Percentiles rank a stretch among this genome's conserved stretches.
Conservation (phyloP, 1,140 invertebrate species). For the Cydia fagiglandana region DNA sequence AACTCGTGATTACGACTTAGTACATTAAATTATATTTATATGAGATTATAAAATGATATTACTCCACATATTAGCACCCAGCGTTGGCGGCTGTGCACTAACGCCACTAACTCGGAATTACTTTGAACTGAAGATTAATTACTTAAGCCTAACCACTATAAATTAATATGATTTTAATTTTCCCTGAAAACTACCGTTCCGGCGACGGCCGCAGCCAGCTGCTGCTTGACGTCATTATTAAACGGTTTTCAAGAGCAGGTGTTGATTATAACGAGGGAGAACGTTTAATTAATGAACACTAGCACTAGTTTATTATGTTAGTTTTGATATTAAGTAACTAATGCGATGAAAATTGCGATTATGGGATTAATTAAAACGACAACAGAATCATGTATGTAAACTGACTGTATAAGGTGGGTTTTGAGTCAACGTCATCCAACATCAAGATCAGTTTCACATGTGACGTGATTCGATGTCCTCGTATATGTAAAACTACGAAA, state of each 20-base stretch:
- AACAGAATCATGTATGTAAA: background rate
- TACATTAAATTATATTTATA: too few relatives aligned
- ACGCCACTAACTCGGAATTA: background rate
- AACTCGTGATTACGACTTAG: too few relatives aligned
- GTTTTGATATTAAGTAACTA: slow-evolving; percentile 3
- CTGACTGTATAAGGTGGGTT: too few relatives aligned
- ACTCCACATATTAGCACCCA: background rate
- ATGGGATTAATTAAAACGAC: background rate
- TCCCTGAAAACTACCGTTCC: slow-evolving; percentile 56
- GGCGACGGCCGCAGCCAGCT: slow-evolving; percentile 54
- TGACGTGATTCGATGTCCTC: too few relatives aligned
- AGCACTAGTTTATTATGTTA: slow-evolving; percentile 39
- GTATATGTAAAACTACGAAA: too few relatives aligned
- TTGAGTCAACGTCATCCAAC: too few relatives aligned
- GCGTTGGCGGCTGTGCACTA: background rate
- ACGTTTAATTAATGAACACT: slow-evolving; percentile 76
- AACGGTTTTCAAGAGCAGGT: slow-evolving; percentile 76
- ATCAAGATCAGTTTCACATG: too few relatives aligned
- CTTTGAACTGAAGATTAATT: slow-evolving; percentile 29
- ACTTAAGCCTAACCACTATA: background rate
- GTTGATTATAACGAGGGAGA: slow-evolving; percentile 74
- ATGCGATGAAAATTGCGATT: slow-evolving; percentile 11
- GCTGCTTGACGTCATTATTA: slow-evolving; percentile 74
- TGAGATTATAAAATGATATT: too few relatives aligned
- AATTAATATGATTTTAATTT: slow-evolving; percentile 68